Percentiles rank a stretch among this genome's conserved stretches.
Conservation (phyloP, 2,888 invertebrate genomes). For the Trimorus sp. region DNA sequence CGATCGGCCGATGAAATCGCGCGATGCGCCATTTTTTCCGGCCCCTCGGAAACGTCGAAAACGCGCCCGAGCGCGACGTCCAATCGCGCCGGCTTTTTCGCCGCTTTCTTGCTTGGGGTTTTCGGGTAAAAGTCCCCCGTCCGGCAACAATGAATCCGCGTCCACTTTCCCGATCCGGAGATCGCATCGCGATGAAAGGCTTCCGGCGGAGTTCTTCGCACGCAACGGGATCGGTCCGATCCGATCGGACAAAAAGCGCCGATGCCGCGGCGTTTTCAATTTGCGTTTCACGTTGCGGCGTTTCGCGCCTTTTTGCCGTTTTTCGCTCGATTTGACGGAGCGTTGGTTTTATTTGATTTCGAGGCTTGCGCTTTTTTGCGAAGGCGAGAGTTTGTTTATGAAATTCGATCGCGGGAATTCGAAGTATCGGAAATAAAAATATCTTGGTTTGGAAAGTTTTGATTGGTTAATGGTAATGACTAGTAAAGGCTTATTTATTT, state of each 20-base stretch:
- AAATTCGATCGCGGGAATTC: too few relatives aligned
- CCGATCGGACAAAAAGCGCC: constrained; percentile 37
- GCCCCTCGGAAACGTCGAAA: background rate
- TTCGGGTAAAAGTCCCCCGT: constrained; percentile 47
- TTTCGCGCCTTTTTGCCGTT: too few relatives aligned
- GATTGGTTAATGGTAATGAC: too few relatives aligned
- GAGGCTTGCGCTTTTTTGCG: too few relatives aligned
- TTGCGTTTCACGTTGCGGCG: too few relatives aligned
- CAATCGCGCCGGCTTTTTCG: constrained; percentile 14
- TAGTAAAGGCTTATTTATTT: too few relatives aligned
- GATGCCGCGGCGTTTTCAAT: background rate
- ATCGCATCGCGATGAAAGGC: constrained; percentile 50
- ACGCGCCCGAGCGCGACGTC: background rate
- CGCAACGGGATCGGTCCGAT: constrained; percentile 35
- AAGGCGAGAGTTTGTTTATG: too few relatives aligned
- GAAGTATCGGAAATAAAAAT: too few relatives aligned
- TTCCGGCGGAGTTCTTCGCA: constrained; percentile 38
- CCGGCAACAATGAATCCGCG: constrained; percentile 28
- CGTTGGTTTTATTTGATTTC: too few relatives aligned
- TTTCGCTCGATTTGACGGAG: too few relatives aligned
- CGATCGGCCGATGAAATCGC: background rate
- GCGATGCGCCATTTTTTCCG: background rate
- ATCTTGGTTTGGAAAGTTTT: too few relatives aligned
- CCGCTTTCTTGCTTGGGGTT: constrained; percentile 45
- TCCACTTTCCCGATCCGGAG: background rate